Base-by-base conservation (phyloP, 2,113 vertebrate species). In the Ascaphus truei region DNA sequence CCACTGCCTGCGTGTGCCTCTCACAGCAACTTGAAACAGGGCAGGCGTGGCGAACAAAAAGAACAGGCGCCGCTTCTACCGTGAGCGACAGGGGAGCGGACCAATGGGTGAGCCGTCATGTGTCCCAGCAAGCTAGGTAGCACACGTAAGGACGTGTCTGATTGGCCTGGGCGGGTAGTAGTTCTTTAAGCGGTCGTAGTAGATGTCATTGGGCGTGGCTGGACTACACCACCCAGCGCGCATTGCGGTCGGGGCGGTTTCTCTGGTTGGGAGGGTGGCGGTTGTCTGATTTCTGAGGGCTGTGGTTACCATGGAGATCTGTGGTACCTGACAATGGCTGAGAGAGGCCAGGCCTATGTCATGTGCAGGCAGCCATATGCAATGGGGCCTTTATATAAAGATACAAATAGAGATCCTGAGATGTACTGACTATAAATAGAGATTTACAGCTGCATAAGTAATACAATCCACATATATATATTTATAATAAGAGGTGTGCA, bases 291-390 rank as follows among this genome's bases (percentile, higher is more conserved):
- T 11, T 8, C 23, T 13, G 33, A 37, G 15, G 12, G 50, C 25
- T 10, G 10, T 5, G 62, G 62, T 67, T 67, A 13, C 63, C 63
- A 67, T 67, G 27, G 63, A 30, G 63, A 67, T 37, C 33, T 15
- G 18, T 20, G 20, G 36, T 55, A 56, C 63, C 63, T 67, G 63
- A 67, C 63, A 67, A 53, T 53, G 52, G 6, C 16, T 33, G 37
- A 30, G 63, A 11, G n/a, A 48, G 45, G 45, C 16, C 1, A 4
- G n/a, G 45, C 9, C 16, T 22, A 18, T 4, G 36, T 26, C 51
- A 31, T 57, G 29, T 3, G 16, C 31, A 53, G 3, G 15, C 50
- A 27, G 50, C n/a, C n/a, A n/a, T n/a, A n/a, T n/a, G n/a, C n/a
- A n/a, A n/a, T n/a, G n/a, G n/a, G n/a, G n/a, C n/a, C n/a, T n/a